Base-by-base conservation (phyloP, 53 echinoderm and acorn worm genomes). In the Holothuria scabra region DNA sequence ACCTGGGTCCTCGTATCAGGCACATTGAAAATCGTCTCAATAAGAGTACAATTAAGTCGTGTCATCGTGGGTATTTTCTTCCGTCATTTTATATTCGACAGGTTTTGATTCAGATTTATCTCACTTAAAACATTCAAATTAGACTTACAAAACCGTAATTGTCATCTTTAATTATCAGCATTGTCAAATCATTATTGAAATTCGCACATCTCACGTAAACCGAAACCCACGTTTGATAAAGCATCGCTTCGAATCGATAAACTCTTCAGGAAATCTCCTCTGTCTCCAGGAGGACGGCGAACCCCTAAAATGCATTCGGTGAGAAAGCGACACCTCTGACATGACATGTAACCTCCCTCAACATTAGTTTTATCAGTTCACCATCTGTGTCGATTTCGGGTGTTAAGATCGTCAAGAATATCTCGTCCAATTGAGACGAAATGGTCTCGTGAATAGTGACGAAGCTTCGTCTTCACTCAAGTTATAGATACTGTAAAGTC, bases 321-420 rank as follows among this genome's bases (percentile, higher is more conserved):
- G 71, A 46, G 41, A 70, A 70, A 70, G 21, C 71, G 41, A 70
- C 71, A 70, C 71, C 44, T 70, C 71, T 41, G 23, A 70, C 71
- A 70, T 70, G 71, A 70, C 71, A 70, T 38, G 38, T 41, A 70
- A n/a, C 38, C 71, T 46, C 71, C 46, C 0, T 31, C 18, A 67
- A 70, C 23, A 41, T 70, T 5, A 37, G 20, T 41, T 52, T 70
- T 25, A 41, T 70, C 71, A 25, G 18, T 46, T 70, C 21, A 25
- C 71, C 71, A 70, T 70, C 71, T 70, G 71, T 70, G 71, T 46
- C 71, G 46, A 19, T n/a, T 46, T 18, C 19, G 21, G 31, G 31
- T 67, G 67, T 67, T 28, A 3, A 34, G 35, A 62, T 32, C 48
- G 48, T 48, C 52, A 52, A 14, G 52, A 14, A 52, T 16, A 52